These are phyloP conservation scores for Noctua fimbriata DNA, from an alignment of 2,888 invertebrate species.

Conservation along the genomic window DNA sequence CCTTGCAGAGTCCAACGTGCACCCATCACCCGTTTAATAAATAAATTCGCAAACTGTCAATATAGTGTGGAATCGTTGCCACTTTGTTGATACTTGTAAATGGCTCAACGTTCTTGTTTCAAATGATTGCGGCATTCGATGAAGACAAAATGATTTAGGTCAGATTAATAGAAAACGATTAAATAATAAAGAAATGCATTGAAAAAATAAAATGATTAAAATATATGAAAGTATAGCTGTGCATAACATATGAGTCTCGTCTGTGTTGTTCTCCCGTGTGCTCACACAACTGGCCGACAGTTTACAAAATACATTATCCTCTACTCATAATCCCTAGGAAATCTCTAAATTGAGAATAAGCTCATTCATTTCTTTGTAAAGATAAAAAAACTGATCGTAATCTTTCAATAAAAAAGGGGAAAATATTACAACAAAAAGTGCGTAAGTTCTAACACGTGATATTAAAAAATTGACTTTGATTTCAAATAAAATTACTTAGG, in stretches of 20 bases:
- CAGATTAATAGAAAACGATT: slow-evolving; percentile 4
- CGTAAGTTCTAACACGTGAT: slow-evolving; percentile 50
- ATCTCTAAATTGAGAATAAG: slow-evolving; percentile 69
- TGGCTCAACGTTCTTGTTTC: neutral
- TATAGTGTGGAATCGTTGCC: neutral
- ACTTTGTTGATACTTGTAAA: neutral
- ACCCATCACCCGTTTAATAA: slow-evolving; percentile 4
- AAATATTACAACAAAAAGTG: slow-evolving; percentile 47
- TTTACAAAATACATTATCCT: slow-evolving; percentile 17
- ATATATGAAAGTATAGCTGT: slow-evolving; percentile 37
- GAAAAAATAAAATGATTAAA: slow-evolving; percentile 17
- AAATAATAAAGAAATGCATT: slow-evolving; percentile 30
- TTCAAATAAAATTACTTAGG: slow-evolving; percentile 46
- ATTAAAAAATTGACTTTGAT: slow-evolving; percentile 47
- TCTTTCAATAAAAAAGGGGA: slow-evolving; percentile 34
- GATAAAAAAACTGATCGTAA: slow-evolving; percentile 39
- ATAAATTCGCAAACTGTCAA: slow-evolving; percentile 11
- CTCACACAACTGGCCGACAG: neutral
- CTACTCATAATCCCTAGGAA: slow-evolving; percentile 32
- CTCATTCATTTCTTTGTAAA: slow-evolving; percentile 65
- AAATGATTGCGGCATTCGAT: neutral
- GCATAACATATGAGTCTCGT: slow-evolving; percentile 12
- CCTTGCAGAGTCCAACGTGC: neutral
- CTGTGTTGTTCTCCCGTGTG: slow-evolving; percentile 1
- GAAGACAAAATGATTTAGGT: neutral